These are phyloP conservation scores for Paradoxurus hermaphroditus DNA, from an alignment of 2,113 vertebrate genomes.

Conservation along the genomic window DNA sequence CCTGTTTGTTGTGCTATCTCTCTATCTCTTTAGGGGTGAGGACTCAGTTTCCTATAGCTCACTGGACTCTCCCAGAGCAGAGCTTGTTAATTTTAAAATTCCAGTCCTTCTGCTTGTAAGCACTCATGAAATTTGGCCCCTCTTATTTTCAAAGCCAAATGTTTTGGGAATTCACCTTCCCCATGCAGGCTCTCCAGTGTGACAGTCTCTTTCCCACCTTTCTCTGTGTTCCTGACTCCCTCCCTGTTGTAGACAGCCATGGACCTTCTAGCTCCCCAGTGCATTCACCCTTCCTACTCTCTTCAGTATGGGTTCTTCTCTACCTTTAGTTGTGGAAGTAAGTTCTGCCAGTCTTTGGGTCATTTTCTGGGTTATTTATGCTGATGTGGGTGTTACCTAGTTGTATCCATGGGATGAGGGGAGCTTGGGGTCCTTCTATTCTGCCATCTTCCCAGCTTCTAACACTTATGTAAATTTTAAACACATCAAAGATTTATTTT, in stretches of 20 bases:
- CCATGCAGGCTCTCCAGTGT: background rate
- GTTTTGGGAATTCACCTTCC: background rate
- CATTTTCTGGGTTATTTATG: background rate
- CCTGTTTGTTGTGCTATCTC: background rate
- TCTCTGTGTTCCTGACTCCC: background rate
- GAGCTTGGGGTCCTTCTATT: background rate
- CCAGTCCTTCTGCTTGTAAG: background rate
- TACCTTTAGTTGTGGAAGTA: background rate
- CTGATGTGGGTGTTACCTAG: background rate
- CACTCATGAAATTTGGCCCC: background rate
- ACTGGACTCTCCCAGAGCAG: background rate
- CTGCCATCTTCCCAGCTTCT: background rate
- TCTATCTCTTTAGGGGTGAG: background rate
- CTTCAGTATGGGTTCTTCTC: background rate
- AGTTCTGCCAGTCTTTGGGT: background rate
- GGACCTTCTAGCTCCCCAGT: background rate
- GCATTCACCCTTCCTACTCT: background rate
- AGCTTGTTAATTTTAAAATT: background rate
- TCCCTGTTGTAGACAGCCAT: background rate
- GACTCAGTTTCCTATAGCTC: background rate
- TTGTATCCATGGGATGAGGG: background rate
- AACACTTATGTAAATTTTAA: too few species aligned
- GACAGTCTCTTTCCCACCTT: background rate
- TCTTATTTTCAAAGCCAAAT: background rate
- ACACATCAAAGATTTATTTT: background rate